phyloP scores from a whole-genome alignment of 2,797 vertebrate species.

The Ispidina lecontei region DNA sequence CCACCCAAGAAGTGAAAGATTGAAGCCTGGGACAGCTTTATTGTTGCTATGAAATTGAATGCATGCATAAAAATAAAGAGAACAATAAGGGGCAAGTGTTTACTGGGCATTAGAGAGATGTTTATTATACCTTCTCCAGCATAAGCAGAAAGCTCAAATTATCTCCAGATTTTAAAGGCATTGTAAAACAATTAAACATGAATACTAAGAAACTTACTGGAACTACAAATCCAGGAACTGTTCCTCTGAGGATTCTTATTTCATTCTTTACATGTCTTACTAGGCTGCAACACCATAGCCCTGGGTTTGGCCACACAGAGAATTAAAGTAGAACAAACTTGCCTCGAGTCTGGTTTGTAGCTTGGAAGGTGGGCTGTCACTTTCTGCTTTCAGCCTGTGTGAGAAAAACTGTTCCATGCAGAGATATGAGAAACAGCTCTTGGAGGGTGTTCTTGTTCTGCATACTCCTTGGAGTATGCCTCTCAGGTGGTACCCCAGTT shows the following conservation, averaged over 20 bases:
- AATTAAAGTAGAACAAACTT: not conserved
- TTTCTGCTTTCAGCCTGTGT: not conserved
- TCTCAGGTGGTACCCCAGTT: not conserved
- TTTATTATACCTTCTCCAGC: slow-evolving; percentile 64
- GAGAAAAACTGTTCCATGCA: not conserved
- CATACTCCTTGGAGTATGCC: not conserved
- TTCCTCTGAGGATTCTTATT: slow-evolving; percentile 41
- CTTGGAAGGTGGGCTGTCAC: not conserved
- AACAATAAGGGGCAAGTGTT: slow-evolving; percentile 53
- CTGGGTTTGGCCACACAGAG: not conserved
- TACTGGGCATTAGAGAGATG: slow-evolving; percentile 57
- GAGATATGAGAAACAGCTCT: not conserved
- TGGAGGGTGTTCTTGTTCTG: not conserved
- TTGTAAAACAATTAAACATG: slow-evolving; percentile 60
- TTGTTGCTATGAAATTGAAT: slow-evolving; percentile 70
- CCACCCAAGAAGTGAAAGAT: slow-evolving; percentile 63
- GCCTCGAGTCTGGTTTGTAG: not conserved
- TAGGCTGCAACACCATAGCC: not conserved
- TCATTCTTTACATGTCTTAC: slow-evolving; percentile 27
- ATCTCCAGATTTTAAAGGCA: slow-evolving; percentile 68
- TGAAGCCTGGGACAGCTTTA: slow-evolving; percentile 60
- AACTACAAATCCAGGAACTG: slow-evolving; percentile 49
- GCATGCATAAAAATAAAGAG: slow-evolving; percentile 68
- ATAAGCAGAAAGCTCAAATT: slow-evolving; percentile 64
- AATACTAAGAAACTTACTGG: slow-evolving; percentile 43